Evolutionary conservation across 2,113 vertebrate genomes (phyloP), one percentile per base, ranked within the genome.

Genomic region (Cyanocitta stelleri): DNA sequence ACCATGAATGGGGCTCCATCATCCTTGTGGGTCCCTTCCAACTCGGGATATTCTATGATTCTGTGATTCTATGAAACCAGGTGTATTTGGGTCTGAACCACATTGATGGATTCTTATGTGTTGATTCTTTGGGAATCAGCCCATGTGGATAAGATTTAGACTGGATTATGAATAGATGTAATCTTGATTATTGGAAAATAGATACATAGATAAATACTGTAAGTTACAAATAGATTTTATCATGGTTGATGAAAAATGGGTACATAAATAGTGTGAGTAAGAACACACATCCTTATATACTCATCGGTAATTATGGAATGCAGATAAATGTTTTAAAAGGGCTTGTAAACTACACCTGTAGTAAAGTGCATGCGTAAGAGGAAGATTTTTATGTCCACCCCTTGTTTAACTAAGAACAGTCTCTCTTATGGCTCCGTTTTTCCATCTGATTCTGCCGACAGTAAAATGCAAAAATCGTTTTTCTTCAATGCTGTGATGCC

Each of bases 21-120:
- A 10, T 46, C 30, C n/a, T 23, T 16, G 30, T 21, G n/a, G n/a
- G 30, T 71, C 49, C 49, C 27, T 63, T 84, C 52, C 41, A 33
- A 20, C 32, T 22, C 26, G 11, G 35, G 11, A 8, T 63, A 30
- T 56, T 63, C 24, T 7, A 5, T 19, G 29, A n/a, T 59, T 63
- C 24, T 7, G 4, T 19, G 29, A n/a, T 59, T 69, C 74, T 26
- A 3, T 68, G 20, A 55, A 75, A 17, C 10, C 37, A 27, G n/a
- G 7, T 30, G 11, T 15, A 9, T 84, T 23, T 59, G 75, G 29
- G 26, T 51, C 33, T n/a, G 16, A 75, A 7, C 16, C n/a, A 27
- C 11, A 0, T 4, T 30, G 32, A 66, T 83, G 16, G 35, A 39
- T 82, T 58, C 22, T 76, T n/a, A 4, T 1, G 0, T 5, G 2